Conservation (phyloP, 1,140 invertebrate genomes). For the Drosophila nasuta region DNA sequence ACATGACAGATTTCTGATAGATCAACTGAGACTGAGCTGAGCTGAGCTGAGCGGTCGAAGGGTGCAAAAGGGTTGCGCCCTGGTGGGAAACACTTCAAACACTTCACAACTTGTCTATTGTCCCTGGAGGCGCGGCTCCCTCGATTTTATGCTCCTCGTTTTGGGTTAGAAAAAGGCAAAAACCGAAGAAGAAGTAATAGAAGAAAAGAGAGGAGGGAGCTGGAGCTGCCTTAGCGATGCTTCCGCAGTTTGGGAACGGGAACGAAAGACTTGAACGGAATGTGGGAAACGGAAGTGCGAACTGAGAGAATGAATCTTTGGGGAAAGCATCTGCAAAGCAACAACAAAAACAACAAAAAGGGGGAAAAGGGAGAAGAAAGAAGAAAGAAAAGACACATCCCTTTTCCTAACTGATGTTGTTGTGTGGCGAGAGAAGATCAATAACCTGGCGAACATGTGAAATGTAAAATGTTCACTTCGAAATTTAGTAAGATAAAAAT, state of each 20-base stretch:
- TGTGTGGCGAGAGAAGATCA: too few species aligned
- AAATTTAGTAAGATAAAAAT: too few species aligned
- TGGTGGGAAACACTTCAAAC: slow-evolving; percentile 34
- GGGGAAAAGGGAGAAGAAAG: too few species aligned
- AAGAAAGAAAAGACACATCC: too few species aligned
- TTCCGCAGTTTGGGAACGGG: slow-evolving; percentile 36
- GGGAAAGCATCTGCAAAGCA: too few species aligned
- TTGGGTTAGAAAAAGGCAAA: slow-evolving; percentile 55
- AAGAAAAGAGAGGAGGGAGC: neutral
- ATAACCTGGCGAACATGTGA: too few species aligned
- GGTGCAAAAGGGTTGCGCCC: slow-evolving; percentile 45
- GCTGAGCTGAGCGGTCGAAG: slow-evolving; percentile 5
- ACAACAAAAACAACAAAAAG: too few species aligned
- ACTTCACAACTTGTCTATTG: slow-evolving; percentile 27
- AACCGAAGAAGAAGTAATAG: neutral
- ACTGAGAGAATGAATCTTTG: too few species aligned
- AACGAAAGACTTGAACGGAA: slow-evolving; percentile 14
- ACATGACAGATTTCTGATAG: slow-evolving; percentile 51
- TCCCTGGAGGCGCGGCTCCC: neutral
- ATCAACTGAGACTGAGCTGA: slow-evolving; percentile 11
- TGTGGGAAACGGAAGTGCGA: slow-evolving; percentile 45
- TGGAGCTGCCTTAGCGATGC: neutral
- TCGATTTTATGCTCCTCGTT: slow-evolving; percentile 30
- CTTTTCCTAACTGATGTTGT: too few species aligned
- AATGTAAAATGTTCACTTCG: too few species aligned